Conservation (phyloP, 2,113 vertebrate genomes). For the Thunnus maccoyii region DNA sequence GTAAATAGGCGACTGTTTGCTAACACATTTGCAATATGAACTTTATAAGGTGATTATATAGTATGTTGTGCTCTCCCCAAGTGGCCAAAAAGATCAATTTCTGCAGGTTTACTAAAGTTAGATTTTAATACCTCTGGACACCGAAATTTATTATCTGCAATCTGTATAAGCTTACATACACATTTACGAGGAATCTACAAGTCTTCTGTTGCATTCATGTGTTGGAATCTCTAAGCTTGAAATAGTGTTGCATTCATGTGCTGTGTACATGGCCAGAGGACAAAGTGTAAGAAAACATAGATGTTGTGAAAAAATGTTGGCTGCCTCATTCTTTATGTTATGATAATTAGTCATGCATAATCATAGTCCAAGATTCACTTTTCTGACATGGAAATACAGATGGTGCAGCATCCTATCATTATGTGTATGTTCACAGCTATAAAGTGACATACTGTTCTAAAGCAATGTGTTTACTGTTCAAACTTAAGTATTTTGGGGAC, state of each 20-base stretch:
- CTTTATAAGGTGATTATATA: too few species aligned
- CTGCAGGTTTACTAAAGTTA: background rate
- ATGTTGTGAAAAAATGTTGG: background rate
- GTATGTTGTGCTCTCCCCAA: background rate
- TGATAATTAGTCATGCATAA: background rate
- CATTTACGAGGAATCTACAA: background rate
- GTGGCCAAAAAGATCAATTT: background rate
- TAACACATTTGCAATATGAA: too few species aligned
- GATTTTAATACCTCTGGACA: background rate
- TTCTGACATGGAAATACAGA: background rate
- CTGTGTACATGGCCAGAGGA: background rate
- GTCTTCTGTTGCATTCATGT: background rate
- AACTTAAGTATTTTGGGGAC: background rate
- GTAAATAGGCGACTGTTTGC: too few species aligned
- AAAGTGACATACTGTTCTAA: background rate
- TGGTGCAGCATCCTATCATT: background rate
- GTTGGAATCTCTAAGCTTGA: background rate
- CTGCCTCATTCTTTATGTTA: background rate
- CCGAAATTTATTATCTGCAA: background rate
- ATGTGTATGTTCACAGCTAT: background rate
- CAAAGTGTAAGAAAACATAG: background rate
- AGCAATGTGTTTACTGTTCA: background rate
- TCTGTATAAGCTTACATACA: background rate
- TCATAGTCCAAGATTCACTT: background rate
- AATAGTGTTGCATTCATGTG: background rate